phyloP scores from a whole-genome alignment of 2,888 invertebrate species.

The Campoplex nolae region DNA sequence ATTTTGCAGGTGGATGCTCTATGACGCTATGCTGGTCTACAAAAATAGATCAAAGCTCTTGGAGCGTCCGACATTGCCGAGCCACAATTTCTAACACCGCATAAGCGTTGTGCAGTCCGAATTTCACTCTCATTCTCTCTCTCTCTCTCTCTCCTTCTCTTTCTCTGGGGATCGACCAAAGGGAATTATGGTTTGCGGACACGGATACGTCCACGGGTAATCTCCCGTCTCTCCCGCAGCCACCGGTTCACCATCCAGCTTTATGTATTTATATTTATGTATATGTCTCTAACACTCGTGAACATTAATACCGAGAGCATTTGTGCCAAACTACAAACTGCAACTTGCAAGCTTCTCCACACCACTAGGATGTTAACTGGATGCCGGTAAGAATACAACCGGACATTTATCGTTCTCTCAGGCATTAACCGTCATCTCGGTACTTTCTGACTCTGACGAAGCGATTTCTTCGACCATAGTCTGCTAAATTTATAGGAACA shows the following conservation, averaged over 20 bases:
- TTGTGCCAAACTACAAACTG: conserved; percentile 17
- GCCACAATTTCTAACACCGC: conserved; percentile 49
- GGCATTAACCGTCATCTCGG: conserved; percentile 15
- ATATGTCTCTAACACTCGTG: conserved; percentile 4
- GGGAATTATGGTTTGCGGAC: conserved; percentile 67
- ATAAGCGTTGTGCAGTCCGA: conserved; percentile 19
- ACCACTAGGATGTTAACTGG: conserved; percentile 33
- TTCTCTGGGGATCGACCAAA: conserved; percentile 27
- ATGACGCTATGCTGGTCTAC: conserved; percentile 60
- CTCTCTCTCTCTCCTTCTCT: neutral
- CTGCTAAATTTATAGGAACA: conserved; percentile 35
- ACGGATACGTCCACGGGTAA: conserved; percentile 64
- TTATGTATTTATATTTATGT: conserved; percentile 3
- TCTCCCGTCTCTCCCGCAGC: conserved; percentile 55
- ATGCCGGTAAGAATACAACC: conserved; percentile 57
- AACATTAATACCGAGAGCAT: neutral
- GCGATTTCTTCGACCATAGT: conserved; percentile 26
- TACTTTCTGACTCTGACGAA: conserved; percentile 40
- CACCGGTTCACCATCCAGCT: conserved; percentile 30
- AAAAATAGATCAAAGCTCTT: conserved; percentile 77
- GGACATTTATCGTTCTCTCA: conserved; percentile 51
- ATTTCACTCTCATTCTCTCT: neutral
- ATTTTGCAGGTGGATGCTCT: conserved; percentile 75
- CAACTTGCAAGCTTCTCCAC: conserved; percentile 20
- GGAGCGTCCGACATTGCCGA: conserved; percentile 26